Evolutionary conservation across 2,888 invertebrate genomes (phyloP), one percentile per base, ranked within the genome.

Genomic region (Carcina quercana): DNA sequence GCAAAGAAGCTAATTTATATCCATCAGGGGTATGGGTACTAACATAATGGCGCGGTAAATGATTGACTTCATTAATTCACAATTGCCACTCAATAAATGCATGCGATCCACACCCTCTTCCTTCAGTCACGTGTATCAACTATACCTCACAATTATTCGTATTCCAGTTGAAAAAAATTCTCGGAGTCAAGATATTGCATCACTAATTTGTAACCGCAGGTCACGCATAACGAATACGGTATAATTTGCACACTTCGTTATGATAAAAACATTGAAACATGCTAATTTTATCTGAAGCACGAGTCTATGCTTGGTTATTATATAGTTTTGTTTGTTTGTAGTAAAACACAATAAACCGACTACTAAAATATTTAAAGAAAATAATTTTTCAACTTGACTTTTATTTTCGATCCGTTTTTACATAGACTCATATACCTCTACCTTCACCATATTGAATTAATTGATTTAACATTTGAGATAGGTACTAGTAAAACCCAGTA

Each of bases 61-160:
- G 54, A 67, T 65, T 57, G 47, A 48, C 40, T 42, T 56, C 54
- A 66, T 66, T 60, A 63, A 67, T 64, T 55, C 59, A 58, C 58
- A 63, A 67, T 61, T 65, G 61, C 51, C 52, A 59, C 56, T 62
- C 54, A 54, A 55, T 61, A 56, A 57, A 51, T 52, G 55, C 51
- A 51, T 42, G 49, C 48, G 38, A 43, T 47, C 35, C 37, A 42
- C 50, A 47, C 52, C 57, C 44, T 46, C 43, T 43, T 40, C 34
- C 44, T 43, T 42, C 43, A 41, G 40, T 38, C 34, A 33, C 37
- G 37, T 22, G 37, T 20, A 33, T 26, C 36, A 35, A 36, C 39
- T 30, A 36, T 30, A 37, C 20, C 26, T 15, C 28, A 28, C 31
- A 24, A 19, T 32, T 29, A 20, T 13, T 13, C 38, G 26, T 30